Base-by-base conservation (phyloP, 2,113 vertebrate genomes). In the Apeltes quadracus region DNA sequence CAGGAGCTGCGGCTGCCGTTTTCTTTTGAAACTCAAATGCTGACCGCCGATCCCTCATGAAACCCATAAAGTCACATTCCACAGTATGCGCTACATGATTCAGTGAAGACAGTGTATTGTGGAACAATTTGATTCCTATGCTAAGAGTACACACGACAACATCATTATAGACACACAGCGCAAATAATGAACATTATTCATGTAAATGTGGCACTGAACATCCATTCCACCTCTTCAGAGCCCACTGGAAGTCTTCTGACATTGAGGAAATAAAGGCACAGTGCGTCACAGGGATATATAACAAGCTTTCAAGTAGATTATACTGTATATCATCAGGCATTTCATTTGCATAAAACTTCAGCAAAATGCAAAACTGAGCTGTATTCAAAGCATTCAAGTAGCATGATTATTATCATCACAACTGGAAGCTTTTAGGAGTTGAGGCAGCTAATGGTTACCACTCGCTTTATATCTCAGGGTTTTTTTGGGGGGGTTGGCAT, bases 21-120 rank as follows among this genome's bases (percentile, higher is more conserved):
- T 90, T 89, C 78, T 86, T 88, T 83, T 90, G 55, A 81, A 84
- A 69, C 77, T 71, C 78, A 83, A 88, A 88, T 82, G 87, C 85
- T 82, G 88, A 82, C 86, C 76, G 82, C 78, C 78, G 79, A 81
- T 92, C 78, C 76, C 76, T n/a, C 58, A 29, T 9, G 83, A 83
- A 86, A 87, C 76, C 64, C 23, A 2, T 32, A 32, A 32, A 32
- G 5, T 32, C 29, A 4, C 29, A 32, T 51, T 62, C 65, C 69
- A 72, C 71, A 75, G 62, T 55, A 53, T 46, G 43, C 1, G 0
- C 38, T 11, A 4, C 22, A 57, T 76, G 67, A 77, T 18, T 64
- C 67, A 85, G 5, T 15, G 27, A 77, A 43, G 54, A 64, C 61
- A 61, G 5, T 58, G 12, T 44, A 18, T 66, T 22, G 34, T 22